Conservation (phyloP, 2,888 invertebrate genomes). For the Acronicta psi region DNA sequence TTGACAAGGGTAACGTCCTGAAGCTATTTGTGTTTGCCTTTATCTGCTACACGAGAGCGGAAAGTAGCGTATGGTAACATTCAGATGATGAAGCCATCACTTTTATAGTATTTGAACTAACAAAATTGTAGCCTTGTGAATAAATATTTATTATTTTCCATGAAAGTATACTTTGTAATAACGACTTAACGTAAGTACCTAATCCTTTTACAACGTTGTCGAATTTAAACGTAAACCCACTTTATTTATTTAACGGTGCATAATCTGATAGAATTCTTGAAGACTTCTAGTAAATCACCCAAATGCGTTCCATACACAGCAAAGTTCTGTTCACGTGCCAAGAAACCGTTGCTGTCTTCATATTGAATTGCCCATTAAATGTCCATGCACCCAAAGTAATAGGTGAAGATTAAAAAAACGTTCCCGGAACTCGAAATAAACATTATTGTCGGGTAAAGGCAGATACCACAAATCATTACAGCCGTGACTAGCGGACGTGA, state of each 20-base stretch:
- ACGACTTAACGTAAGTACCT: not conserved
- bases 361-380: conserved; percentile 41
- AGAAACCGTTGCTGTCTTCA: conserved; percentile 35
- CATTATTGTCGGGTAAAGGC: conserved; percentile 53
- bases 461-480: conserved; percentile 61
- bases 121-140: not conserved
- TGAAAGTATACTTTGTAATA: no score
- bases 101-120: conserved; percentile 33
- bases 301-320: conserved; percentile 39
- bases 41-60: conserved; percentile 55
- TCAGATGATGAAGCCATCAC: conserved; percentile 40
- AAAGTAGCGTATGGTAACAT: conserved; percentile 52
- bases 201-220: not conserved
- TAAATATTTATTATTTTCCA: not conserved
- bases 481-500: conserved; percentile 64
- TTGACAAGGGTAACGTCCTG: conserved; percentile 81
- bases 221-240: conserved; percentile 17
- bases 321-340: conserved; percentile 34
- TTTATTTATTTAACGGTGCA: conserved; percentile 12
- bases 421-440: conserved; percentile 43
- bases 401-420: conserved; percentile 40
- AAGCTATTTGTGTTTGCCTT: conserved; percentile 72
- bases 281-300: conserved; percentile 18
- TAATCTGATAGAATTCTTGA: conserved; percentile 24
- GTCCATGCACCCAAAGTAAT: conserved; percentile 18